These are phyloP conservation scores for Hirundichthys speculiger DNA, from an alignment of 2,113 vertebrate species.

Conservation along the genomic window DNA sequence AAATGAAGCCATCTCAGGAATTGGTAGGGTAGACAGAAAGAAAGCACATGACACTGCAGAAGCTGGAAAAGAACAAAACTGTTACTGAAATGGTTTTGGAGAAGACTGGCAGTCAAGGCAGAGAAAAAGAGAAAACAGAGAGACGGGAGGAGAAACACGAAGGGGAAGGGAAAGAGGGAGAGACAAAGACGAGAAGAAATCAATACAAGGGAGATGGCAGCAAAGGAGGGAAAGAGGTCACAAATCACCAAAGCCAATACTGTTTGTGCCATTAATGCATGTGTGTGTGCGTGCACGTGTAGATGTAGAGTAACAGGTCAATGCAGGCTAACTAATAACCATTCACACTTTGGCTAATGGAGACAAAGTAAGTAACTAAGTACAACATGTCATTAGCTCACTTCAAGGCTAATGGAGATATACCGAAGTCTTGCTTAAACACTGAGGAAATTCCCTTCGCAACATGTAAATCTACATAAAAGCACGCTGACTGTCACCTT, in stretches of 20 bases:
- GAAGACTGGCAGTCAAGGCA: constrained; percentile 30
- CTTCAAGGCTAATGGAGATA: constrained; percentile 70
- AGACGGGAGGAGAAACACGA: constrained; percentile 39
- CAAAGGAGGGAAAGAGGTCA: constrained; percentile 75
- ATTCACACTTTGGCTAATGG: constrained; percentile 74
- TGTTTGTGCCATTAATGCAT: constrained; percentile 39
- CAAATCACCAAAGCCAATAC: constrained; percentile 72
- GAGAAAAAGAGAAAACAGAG: constrained; percentile 18
- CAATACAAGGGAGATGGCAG: constrained; percentile 72
- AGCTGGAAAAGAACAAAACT: not conserved
- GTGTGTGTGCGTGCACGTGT: constrained; percentile 35
- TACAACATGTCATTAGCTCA: constrained; percentile 63
- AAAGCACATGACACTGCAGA: constrained; percentile 1
- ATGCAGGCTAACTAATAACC: constrained; percentile 68
- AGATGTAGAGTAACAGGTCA: constrained; percentile 60
- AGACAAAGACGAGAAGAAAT: constrained; percentile 69
- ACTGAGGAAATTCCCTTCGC: constrained; percentile 43
- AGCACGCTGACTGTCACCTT: constrained; percentile 8
- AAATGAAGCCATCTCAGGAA: constrained; percentile 27
- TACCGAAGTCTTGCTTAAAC: constrained; percentile 46
- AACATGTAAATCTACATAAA: not conserved
- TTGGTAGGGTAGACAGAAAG: not conserved
- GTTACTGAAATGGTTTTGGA: too few species aligned
- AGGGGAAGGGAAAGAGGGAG: constrained; percentile 48
- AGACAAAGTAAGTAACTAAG: constrained; percentile 74